A percentile compares a stretch with the other conserved stretches of the same genome.
Evolutionary conservation across 2,888 invertebrate species (phyloP).

Genomic region (Anthrax anthrax): DNA sequence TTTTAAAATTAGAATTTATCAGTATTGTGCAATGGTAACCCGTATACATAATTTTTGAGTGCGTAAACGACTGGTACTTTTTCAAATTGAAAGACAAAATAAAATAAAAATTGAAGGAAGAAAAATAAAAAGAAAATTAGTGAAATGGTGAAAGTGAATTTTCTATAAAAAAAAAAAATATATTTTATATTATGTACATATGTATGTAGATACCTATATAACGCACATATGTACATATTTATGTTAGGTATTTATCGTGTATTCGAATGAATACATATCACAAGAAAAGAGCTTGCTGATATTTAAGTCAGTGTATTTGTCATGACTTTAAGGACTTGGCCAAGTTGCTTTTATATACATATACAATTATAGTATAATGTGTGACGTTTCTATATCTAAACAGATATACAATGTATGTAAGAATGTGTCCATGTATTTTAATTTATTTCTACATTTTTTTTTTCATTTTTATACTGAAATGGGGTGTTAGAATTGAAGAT

Average conservation of each 20-base stretch:
- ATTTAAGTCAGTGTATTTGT: neutral
- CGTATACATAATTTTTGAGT: neutral
- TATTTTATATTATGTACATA: neutral
- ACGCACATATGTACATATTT: too few relatives aligned
- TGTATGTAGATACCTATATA: too few relatives aligned
- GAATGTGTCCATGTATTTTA: too few relatives aligned
- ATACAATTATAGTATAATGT: too few relatives aligned
- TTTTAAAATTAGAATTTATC: too few relatives aligned
- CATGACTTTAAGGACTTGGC: neutral
- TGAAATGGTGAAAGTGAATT: neutral
- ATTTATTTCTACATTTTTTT: neutral
- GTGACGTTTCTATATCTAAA: too few relatives aligned
- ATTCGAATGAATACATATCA: too few relatives aligned
- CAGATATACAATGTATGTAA: too few relatives aligned
- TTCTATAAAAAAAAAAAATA: too few relatives aligned
- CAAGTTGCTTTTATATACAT: too few relatives aligned
- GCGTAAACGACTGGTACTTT: neutral
- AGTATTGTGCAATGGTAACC: too few relatives aligned
- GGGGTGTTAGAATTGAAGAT: neutral
- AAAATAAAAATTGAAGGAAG: neutral
- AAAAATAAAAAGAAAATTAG: neutral
- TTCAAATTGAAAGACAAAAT: neutral
- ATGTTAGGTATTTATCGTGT: too few relatives aligned
- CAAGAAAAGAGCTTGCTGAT: neutral
- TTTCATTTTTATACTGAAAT: neutral